Evolutionary conservation across 2,113 vertebrate species (phyloP).

Genomic region (Cricetomys ansorgei): DNA sequence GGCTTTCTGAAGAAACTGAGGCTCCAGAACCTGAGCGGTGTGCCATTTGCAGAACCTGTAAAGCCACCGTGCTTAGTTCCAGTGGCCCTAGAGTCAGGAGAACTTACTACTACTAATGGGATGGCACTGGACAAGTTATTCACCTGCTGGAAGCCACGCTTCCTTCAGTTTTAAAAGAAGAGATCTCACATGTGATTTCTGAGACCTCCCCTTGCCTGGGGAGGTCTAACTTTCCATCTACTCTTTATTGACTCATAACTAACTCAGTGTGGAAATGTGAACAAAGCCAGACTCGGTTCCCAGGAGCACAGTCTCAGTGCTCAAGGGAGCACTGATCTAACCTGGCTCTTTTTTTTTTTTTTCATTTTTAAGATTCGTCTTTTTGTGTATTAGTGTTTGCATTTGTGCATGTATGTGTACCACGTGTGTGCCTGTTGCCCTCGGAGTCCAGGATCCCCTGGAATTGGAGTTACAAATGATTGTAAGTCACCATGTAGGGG

Average conservation of each 20-base stretch:
- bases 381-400: neutral
- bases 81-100: neutral
- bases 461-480: neutral
- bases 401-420: neutral
- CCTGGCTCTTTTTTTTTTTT: neutral
- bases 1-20: neutral
- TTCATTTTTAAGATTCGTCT: neutral
- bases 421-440: neutral
- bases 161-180: constrained; percentile 15
- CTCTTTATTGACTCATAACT: neutral
- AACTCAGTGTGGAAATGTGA: neutral
- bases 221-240: neutral
- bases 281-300: neutral
- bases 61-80: neutral
- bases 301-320: no score
- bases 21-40: neutral
- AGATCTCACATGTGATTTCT: neutral
- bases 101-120: neutral
- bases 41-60: neutral
- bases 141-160: neutral
- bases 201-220: neutral
- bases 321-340: neutral
- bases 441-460: neutral
- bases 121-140: neutral
- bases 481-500: neutral